Base-by-base conservation (phyloP, 2,113 vertebrate species). In the Etia nguti region DNA sequence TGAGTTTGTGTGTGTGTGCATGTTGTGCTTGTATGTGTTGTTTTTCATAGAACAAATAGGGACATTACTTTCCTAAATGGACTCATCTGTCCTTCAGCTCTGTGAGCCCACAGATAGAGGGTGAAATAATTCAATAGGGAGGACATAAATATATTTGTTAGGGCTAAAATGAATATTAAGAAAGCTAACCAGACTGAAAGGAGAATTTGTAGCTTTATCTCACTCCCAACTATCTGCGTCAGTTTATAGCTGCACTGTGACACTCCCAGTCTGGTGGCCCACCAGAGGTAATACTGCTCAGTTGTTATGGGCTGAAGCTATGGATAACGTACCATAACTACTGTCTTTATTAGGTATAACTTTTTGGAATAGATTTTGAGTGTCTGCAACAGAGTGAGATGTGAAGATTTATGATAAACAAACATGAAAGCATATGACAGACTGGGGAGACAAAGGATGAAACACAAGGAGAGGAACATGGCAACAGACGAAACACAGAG, bases 121-220 rank as follows among this genome's bases (percentile, higher is more conserved):
- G 83, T 41, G 24, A 87, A 92, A 88, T 94, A 92, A 93, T 92
- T 84, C 70, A 92, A 93, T 95, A 52, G 52, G 18, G 22, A 20
- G 54, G 83, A 83, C 84, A 89, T 93, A 90, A 94, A 90, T 89
- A 87, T 90, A 75, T 94, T 91, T 93, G 36, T 84, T 92, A 38
- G 55, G 56, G 62, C 82, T 90, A 62, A 90, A 90, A 75, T 75
- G 24, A 90, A 79, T 91, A 91, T 86, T 79, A 92, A 80, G 82
- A 89, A 70, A 85, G 56, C 65, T 26, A 59, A 88, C 10, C 62
- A 88, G 83, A 89, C 85, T 87, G 80, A 16, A 80, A 38, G 75
- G 73, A 86, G 59, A 86, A 62, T 77, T 50, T 80, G 24, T 10
- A 36, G 75, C 80, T 84, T 68, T 81, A 81, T 89, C 70, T 60